A percentile compares a stretch with the other conserved stretches of the same genome.
phyloP scores from a whole-genome alignment of 2,888 invertebrate species.

The Ecliptopera silaceata region DNA sequence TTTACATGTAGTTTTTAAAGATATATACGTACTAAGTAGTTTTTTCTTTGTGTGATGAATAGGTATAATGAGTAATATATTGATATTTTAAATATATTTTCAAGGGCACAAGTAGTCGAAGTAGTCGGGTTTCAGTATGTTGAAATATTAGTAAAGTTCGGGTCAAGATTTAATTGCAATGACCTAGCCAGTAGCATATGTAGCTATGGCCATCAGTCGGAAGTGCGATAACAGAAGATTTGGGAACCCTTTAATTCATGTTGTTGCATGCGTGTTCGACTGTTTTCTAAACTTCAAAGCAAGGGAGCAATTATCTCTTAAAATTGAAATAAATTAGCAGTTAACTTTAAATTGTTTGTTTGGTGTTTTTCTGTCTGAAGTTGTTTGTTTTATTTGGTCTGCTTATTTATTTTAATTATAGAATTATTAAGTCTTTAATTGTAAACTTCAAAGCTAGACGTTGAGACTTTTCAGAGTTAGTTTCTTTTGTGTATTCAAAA shows the following conservation, averaged over 20 bases:
- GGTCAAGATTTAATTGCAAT: background rate
- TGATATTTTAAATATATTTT: too few relatives aligned
- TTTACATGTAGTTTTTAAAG: too few relatives aligned
- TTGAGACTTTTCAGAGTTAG: too few relatives aligned
- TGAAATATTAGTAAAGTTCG: too few relatives aligned
- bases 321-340: slow-evolving; percentile 39
- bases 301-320: slow-evolving; percentile 34
- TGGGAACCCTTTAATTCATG: slow-evolving; percentile 79
- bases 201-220: slow-evolving; percentile 46
- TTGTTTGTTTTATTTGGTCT: background rate
- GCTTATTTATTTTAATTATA: background rate
- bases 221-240: slow-evolving; percentile 78
- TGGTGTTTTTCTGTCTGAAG: slow-evolving; percentile 17
- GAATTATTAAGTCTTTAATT: background rate
- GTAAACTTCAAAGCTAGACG: too few relatives aligned
- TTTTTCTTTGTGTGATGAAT: too few relatives aligned
- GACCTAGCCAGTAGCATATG: background rate
- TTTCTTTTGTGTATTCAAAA: too few relatives aligned
- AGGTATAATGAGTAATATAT: too few relatives aligned
- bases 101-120: too few relatives aligned
- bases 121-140: too few relatives aligned
- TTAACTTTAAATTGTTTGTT: slow-evolving; percentile 20
- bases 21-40: too few relatives aligned
- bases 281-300: slow-evolving; percentile 60
- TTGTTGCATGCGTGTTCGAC: slow-evolving; percentile 73